Evolutionary conservation across 2,797 vertebrate species (phyloP).

Genomic region (Danio albolineatus): DNA sequence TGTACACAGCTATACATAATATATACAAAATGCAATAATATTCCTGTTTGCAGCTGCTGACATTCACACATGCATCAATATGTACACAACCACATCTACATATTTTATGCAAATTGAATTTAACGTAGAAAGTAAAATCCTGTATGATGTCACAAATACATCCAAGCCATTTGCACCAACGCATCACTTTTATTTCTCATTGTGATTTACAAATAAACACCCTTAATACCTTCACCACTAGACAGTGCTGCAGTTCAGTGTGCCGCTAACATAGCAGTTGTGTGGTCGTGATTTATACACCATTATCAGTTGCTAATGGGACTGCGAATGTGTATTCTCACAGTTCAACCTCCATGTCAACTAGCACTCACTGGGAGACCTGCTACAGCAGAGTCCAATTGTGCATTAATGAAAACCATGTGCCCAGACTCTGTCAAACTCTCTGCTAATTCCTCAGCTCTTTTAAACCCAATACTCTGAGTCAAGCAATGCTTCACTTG

Average conservation of each 20-base stretch:
- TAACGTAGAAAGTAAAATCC: constrained; percentile 34
- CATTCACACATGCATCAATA: neutral
- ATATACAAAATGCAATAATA: too few relatives aligned
- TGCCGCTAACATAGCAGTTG: constrained; percentile 12
- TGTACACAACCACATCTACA: neutral
- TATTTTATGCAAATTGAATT: constrained; percentile 10
- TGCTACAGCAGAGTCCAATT: constrained; percentile 58
- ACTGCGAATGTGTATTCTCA: constrained; percentile 50
- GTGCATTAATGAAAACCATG: constrained; percentile 61
- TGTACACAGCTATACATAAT: too few relatives aligned
- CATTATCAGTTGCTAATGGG: constrained; percentile 61
- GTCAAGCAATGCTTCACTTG: constrained; percentile 33
- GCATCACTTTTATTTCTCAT: neutral
- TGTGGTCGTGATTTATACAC: constrained; percentile 57
- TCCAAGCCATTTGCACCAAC: constrained; percentile 21
- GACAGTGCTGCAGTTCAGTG: constrained; percentile 31
- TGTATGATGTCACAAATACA: constrained; percentile 39
- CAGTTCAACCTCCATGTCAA: constrained; percentile 56
- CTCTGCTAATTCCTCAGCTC: constrained; percentile 30
- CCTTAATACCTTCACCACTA: constrained; percentile 22
- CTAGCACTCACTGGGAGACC: constrained; percentile 64
- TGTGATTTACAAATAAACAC: constrained; percentile 9
- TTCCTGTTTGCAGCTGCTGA: too few relatives aligned
- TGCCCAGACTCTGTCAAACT: constrained; percentile 42
- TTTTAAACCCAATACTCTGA: constrained; percentile 39